Evolutionary conservation across 2,113 vertebrate species (phyloP), one percentile per base, ranked within the genome.

Genomic region (Phrynocephalus versicolor): DNA sequence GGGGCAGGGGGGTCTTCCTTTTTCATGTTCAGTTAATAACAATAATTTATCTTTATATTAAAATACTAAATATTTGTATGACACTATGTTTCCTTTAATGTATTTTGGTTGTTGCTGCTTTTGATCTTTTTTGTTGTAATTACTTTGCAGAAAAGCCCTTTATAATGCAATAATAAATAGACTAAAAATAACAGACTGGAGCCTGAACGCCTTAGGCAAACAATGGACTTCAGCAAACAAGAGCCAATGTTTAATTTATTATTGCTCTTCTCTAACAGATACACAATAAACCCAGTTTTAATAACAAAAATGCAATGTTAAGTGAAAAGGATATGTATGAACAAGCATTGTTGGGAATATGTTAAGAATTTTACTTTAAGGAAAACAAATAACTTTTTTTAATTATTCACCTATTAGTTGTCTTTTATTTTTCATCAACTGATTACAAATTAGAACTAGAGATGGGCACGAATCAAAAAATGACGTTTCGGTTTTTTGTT

Each of bases 371-470:
- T 58, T 41, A 39, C 37, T 73, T 55, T 57, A 33, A 85, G 45
- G 13, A 69, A 62, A 65, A 69, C 45, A 1, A 2, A 8, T 65
- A 4, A 27, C 33, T 21, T 25, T 15, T 10, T 75, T 73, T 33
- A 12, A 30, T 30, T 30, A 65, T 65, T 30, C 5, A 10, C 10
- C 45, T 51, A 51, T 51, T 51, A 51, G 10, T 51, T 10, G 10
- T 51, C 45, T 51, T 6, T 41, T 65, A 45, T 64, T 57, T 14
- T 73, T 79, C 3, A 41, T 71, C 25, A 16, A 19, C 51, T 75
- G 64, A 76, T 60, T 82, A 82, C 41, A 82, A 82, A 70, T n/a
- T 65, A 37, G n/a, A n/a, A n/a, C n/a, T n/a, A n/a, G n/a, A n/a
- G n/a, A n/a, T n/a, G n/a, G n/a, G n/a, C n/a, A n/a, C n/a, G n/a